Base-by-base conservation (phyloP, 2,797 vertebrate species). In the Chelonia mydas region DNA sequence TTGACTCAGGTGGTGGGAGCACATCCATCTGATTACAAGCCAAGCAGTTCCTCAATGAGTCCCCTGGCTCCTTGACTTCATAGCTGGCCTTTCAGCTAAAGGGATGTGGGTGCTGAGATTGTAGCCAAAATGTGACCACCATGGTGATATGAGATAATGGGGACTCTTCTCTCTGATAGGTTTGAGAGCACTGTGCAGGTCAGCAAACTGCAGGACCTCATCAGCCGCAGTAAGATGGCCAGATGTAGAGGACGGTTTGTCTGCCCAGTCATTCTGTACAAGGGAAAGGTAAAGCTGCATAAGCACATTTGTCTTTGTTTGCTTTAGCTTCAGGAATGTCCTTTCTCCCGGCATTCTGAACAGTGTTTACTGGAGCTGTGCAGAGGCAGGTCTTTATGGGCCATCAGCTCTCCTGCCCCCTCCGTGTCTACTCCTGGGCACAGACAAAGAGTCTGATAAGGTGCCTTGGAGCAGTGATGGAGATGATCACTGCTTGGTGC, bases 201-300 rank as follows among this genome's bases (percentile, higher is more conserved):
- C 94, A 98, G 98, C 96, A 99, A 98, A 95, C 98, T 99, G 95
- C 99, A 99, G 97, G 99, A 99, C 96, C 98, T 99, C 27, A 99
- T 99, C 97, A 99, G 99, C 97, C 98, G 99, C 77, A 99, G 99
- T 95, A 99, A 99, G 96, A 98, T 99, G 98, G 99, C 99, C 31
- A 98, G 99, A 91, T 99, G 99, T 95, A 98, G 99, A 98, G 99
- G 99, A 86, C 98, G 99, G 85, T 99, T 99, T 53, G 99, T 99
- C 90, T 99, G 99, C 97, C 99, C 99, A 0, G 99, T 99, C 97
- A 99, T 99, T 97, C 98, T 99, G 79, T 99, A 99, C 98, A 99
- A 99, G 74, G 99, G 99, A 97, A 99, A 99, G 99, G 99, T 99
- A 98, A 98, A 95, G 50, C 78, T 84, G 65, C 11, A 0, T 25